Conservation (phyloP, 2,888 invertebrate genomes). For the Cancer borealis region DNA sequence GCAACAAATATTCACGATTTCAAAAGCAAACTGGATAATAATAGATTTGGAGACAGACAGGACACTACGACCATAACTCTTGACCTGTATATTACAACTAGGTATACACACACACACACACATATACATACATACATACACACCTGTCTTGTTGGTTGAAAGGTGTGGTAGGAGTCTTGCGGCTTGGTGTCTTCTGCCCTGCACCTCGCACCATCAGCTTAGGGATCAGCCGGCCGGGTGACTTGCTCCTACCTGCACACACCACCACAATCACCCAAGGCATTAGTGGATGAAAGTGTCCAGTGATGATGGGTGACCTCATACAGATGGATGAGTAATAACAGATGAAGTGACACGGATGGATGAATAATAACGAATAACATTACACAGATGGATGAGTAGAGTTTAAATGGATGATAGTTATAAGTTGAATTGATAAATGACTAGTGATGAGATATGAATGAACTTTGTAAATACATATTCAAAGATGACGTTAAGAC, state of each 20-base stretch:
- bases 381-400: background rate
- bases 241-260: slow-evolving; percentile 62
- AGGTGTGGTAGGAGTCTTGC: slow-evolving; percentile 72
- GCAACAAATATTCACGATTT: too few relatives aligned
- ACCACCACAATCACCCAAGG: background rate
- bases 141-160: slow-evolving; percentile 68
- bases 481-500: too few relatives aligned
- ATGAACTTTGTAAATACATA: too few relatives aligned
- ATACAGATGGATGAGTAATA: background rate
- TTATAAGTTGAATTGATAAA: too few relatives aligned
- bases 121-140: slow-evolving; percentile 33
- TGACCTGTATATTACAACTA: background rate
- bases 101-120: background rate
- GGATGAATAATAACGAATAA: background rate
- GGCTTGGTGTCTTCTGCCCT: slow-evolving; percentile 74
- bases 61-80: background rate
- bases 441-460: too few relatives aligned
- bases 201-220: slow-evolving; percentile 74
- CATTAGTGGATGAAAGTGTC: background rate
- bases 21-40: too few relatives aligned
- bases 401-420: too few relatives aligned
- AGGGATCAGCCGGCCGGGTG: slow-evolving; percentile 64
- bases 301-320: background rate
- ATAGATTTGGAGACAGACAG: too few relatives aligned
- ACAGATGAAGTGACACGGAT: background rate